These are phyloP conservation scores for Conistra vaccinii DNA, from an alignment of 2,888 invertebrate genomes.

Conservation along the genomic window DNA sequence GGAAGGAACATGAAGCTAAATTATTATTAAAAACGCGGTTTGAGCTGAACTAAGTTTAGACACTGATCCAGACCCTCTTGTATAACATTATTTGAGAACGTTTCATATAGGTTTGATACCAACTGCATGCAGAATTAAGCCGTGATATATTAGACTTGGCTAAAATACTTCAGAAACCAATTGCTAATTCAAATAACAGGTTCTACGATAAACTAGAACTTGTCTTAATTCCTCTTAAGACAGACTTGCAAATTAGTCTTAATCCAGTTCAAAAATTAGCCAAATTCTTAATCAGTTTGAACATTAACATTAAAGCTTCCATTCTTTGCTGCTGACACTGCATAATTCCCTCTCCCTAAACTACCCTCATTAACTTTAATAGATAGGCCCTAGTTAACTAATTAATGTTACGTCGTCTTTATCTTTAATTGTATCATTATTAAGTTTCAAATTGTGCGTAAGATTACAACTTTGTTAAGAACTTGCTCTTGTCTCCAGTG, in stretches of 20 bases:
- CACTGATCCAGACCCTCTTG: background rate
- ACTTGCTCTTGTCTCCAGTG: conserved; percentile 56
- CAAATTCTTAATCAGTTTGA: conserved; percentile 50
- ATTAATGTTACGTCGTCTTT: conserved; percentile 65
- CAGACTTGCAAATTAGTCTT: conserved; percentile 49
- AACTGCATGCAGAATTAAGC: background rate
- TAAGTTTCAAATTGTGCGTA: conserved; percentile 65
- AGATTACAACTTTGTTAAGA: conserved; percentile 63
- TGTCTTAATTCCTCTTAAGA: conserved; percentile 34
- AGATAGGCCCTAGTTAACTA: conserved; percentile 62
- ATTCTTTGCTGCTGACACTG: conserved; percentile 60
- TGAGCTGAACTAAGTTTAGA: background rate
- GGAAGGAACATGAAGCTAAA: conserved; percentile 20
- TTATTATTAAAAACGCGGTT: conserved; percentile 10
- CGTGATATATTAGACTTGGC: background rate
- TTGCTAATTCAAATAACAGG: conserved; percentile 9
- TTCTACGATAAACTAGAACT: conserved; percentile 25
- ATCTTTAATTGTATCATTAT: conserved; percentile 69
- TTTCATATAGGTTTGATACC: background rate
- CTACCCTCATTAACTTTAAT: conserved; percentile 58
- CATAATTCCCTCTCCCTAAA: conserved; percentile 53
- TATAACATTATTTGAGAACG: background rate
- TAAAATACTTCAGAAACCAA: background rate
- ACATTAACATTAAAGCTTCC: conserved; percentile 44
- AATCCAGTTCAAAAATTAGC: conserved; percentile 36